These are phyloP conservation scores for Halocynthia roretzi DNA, from an alignment of 23 tunicate species.

Conservation along the genomic window DNA sequence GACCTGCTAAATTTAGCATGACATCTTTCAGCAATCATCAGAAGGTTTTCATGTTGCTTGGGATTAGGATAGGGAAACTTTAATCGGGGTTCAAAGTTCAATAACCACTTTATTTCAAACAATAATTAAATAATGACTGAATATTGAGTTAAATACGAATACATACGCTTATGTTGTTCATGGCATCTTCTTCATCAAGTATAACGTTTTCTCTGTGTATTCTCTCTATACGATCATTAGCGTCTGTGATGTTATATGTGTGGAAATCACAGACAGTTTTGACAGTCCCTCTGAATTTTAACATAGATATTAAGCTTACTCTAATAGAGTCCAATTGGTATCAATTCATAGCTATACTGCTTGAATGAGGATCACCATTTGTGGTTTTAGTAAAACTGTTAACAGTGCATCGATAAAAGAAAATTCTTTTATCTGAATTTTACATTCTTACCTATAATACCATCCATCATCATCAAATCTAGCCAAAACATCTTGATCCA, in stretches of 20 bases:
- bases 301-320: no score
- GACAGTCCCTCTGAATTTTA: constrained; percentile 37
- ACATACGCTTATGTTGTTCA: constrained; percentile 23
- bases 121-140: no score
- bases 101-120: background rate
- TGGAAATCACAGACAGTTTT: constrained; percentile 12
- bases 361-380: background rate
- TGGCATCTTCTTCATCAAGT: constrained; percentile 73
- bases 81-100: background rate
- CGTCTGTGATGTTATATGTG: constrained; percentile 34
- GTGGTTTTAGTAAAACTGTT: background rate
- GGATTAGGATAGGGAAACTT: background rate
- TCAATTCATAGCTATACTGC: no score
- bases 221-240: constrained; percentile 24
- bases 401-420: background rate
- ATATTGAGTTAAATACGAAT: no score
- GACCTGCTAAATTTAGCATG: background rate
- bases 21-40: background rate
- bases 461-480: constrained; percentile 63
- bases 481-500: constrained; percentile 51
- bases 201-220: constrained; percentile 52
- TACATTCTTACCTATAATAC: constrained; percentile 56
- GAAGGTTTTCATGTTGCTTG: background rate
- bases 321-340: no score
- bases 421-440: background rate